Conservation (phyloP, 2,797 vertebrate genomes). For the Psittacula derbiana region DNA sequence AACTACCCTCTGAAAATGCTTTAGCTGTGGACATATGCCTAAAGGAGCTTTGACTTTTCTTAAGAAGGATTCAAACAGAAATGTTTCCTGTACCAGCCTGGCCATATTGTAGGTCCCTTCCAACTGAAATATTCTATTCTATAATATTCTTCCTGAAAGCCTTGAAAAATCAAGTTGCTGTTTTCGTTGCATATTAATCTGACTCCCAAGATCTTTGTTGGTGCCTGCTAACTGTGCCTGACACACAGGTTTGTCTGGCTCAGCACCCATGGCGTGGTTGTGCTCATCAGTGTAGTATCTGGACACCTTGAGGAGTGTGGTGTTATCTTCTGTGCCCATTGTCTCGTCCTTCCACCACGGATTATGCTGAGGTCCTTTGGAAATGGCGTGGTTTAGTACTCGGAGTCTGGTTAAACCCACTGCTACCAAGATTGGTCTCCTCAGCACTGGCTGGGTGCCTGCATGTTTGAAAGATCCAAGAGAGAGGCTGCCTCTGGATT, state of each 20-base stretch:
- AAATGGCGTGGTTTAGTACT: neutral
- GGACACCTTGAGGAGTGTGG: neutral
- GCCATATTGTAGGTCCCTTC: neutral
- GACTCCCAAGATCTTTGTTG: neutral
- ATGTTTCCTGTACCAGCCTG: neutral
- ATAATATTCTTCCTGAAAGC: neutral
- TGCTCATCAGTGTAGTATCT: neutral
- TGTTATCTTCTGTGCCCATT: neutral
- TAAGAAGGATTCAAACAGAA: neutral
- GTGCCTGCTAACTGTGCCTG: neutral
- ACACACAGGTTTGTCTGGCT: neutral
- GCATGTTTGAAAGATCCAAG: neutral
- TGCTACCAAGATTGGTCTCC: neutral
- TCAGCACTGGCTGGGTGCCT: neutral
- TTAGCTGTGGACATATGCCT: neutral
- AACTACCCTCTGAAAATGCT: neutral
- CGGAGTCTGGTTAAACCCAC: neutral
- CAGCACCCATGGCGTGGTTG: neutral
- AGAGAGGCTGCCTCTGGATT: neutral
- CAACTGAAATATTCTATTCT: neutral
- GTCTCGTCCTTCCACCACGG: neutral
- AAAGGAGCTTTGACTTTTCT: neutral
- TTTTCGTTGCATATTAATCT: neutral
- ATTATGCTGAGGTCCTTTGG: rapidly evolving
- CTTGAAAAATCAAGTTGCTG: neutral